phyloP scores from a whole-genome alignment of 1,140 invertebrate genomes.

The Acromyrmex charruanus region DNA sequence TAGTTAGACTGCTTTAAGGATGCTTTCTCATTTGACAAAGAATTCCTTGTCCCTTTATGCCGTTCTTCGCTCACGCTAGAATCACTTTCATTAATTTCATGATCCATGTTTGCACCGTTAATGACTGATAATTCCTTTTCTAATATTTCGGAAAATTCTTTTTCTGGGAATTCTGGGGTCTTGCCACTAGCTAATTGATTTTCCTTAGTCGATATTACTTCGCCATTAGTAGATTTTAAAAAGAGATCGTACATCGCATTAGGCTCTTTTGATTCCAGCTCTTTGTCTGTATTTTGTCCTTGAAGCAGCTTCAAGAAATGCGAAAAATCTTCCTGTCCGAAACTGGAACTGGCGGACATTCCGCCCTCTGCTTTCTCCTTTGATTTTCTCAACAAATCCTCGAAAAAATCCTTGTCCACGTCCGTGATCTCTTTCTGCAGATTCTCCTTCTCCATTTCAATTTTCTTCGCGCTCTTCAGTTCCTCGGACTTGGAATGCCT shows the following conservation, averaged over 20 bases:
- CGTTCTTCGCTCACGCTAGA: conserved; percentile 49
- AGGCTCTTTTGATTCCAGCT: conserved; percentile 62
- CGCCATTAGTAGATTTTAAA: conserved; percentile 32
- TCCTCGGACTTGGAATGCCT: conserved; percentile 83
- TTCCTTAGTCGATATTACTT: conserved; percentile 7
- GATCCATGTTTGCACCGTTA: conserved; percentile 33
- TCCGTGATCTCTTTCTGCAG: conserved; percentile 85
- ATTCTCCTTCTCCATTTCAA: conserved; percentile 79
- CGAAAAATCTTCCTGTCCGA: conserved; percentile 85
- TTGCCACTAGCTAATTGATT: conserved; percentile 55
- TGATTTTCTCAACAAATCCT: conserved; percentile 79
- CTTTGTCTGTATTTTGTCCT: conserved; percentile 76
- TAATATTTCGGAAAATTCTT: conserved; percentile 81
- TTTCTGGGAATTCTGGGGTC: conserved; percentile 80
- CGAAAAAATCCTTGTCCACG: conserved; percentile 85
- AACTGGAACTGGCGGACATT: conserved; percentile 83
- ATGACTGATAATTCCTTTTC: conserved; percentile 75
- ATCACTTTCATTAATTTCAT: conserved; percentile 72
- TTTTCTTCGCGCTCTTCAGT: conserved; percentile 69
- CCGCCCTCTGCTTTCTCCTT: conserved; percentile 81
- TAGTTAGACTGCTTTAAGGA: conserved; percentile 42
- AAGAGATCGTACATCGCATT: conserved; percentile 17
- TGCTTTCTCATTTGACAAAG: conserved; percentile 33
- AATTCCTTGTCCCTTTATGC: conserved; percentile 4
- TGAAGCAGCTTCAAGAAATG: conserved; percentile 84